phyloP scores from a whole-genome alignment of 2,797 vertebrate species.

The Trachurus trachurus region DNA sequence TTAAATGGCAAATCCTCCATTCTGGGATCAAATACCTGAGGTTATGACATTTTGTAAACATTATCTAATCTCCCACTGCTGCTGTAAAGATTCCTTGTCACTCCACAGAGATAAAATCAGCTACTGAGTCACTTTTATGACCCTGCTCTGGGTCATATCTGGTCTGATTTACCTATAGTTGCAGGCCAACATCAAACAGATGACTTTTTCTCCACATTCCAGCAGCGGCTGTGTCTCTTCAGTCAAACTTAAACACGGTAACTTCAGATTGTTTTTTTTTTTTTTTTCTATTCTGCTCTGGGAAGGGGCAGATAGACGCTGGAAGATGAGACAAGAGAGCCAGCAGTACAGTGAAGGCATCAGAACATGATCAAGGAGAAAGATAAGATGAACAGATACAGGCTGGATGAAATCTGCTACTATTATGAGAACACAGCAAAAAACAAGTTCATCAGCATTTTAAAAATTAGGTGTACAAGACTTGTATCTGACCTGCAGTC shows the following conservation, averaged over 20 bases:
- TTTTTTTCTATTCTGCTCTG: neutral
- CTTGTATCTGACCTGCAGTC: neutral
- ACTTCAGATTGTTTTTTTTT: neutral
- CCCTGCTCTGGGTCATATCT: slow-evolving; percentile 12
- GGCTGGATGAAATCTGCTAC: neutral
- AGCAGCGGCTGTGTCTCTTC: slow-evolving; percentile 5
- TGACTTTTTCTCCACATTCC: slow-evolving; percentile 27
- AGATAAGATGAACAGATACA: neutral
- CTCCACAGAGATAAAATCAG: neutral
- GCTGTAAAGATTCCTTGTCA: neutral
- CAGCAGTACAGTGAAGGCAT: neutral
- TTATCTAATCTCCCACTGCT: neutral
- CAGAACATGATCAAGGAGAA: neutral
- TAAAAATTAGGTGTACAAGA: neutral
- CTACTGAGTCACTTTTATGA: slow-evolving; percentile 11
- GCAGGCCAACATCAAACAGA: slow-evolving; percentile 18
- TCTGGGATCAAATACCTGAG: neutral
- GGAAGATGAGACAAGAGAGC: slow-evolving; percentile 1
- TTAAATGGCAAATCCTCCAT: too few species aligned
- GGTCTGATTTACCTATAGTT: neutral
- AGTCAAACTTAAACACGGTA: neutral
- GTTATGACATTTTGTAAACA: neutral
- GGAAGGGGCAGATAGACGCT: slow-evolving; percentile 4
- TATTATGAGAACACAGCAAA: neutral
- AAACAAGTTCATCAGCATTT: neutral